Evolutionary conservation across 1,140 invertebrate species (phyloP), one percentile per base, ranked within the genome.

Genomic region (Radopholus similis): DNA sequence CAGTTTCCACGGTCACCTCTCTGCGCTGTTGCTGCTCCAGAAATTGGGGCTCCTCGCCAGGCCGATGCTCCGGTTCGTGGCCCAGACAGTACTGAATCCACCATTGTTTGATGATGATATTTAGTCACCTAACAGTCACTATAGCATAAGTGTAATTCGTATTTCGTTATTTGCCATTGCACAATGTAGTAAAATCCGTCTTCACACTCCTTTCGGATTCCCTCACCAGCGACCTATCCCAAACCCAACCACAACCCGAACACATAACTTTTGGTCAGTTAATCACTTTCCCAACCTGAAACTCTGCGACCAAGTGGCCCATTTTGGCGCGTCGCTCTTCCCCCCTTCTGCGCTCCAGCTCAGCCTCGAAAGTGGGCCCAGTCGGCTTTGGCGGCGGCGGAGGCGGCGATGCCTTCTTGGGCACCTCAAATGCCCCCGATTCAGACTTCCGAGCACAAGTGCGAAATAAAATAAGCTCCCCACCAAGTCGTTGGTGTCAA

Each of bases 11-110:
- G 37, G 11, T n/a, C 32, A 5, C 3, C 47, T 23, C 4, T 35
- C 23, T 15, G n/a, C 44, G 30, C 37, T 65, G 28, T 63, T 11
- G 1, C 28, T 11, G 13, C 23, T 66, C 35, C 37, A 57, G 9
- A 34, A 70, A 21, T 38, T 23, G 32, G 0, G 54, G 35, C 30
- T 47, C 38, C 30, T 70, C 26, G 21, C 37, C 54, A 2, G 58
- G 58, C 21, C 13, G 8, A 26, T 64, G 58, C 30, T 74, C 72
- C 1, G 72, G 66, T 49, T 74, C 72, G 42, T 75, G 73, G 1
- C 73, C 73, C 2, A 75, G 13, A 49, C 75, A 78, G 54, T 74
- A 75, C 57, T 75, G 64, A 26, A 75, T 77, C 42, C 67, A 28
- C 21, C 15, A 51, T 28, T 18, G 44, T 18, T 18, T 23, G 44